Evolutionary conservation across 92 coral and sea anemone genomes (phyloP).

Genomic region (Pocillopora meandrina): DNA sequence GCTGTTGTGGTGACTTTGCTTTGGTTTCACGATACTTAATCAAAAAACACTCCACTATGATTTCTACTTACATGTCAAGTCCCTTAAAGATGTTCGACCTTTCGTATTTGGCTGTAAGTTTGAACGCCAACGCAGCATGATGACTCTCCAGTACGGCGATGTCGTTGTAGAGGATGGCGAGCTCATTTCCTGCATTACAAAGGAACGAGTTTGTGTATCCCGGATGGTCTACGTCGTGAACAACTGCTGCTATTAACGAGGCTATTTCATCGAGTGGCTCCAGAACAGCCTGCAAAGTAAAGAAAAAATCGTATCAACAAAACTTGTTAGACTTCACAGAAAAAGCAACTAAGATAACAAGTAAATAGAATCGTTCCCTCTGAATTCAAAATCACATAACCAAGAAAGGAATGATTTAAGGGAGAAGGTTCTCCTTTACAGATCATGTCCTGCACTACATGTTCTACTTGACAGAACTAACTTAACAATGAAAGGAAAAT

Average conservation of each 20-base stretch:
- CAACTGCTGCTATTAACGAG: conserved; percentile 95
- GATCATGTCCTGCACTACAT: no score
- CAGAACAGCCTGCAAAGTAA: conserved; percentile 73
- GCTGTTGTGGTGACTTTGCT: background rate
- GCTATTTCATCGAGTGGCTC: conserved; percentile 98
- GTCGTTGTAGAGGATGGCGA: conserved; percentile 96
- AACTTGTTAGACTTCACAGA: no score
- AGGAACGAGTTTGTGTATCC: conserved; percentile 99
- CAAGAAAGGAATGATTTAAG: no score
- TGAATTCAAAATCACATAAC: no score
- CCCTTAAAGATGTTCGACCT: conserved; percentile 94
- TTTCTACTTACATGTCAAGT: conserved; percentile 81
- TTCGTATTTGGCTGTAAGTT: conserved; percentile 87
- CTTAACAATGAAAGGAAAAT: no score
- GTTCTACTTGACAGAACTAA: no score
- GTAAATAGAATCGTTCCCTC: no score
- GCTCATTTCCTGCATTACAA: conserved; percentile 91
- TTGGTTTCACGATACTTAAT: background rate
- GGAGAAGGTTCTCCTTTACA: no score
- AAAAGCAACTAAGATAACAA: no score
- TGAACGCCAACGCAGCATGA: conserved; percentile 97
- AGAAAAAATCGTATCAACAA: background rate
- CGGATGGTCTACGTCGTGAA: conserved; percentile 99
- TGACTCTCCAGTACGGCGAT: conserved; percentile 98
- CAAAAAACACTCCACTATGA: background rate